Evolutionary conservation across 1,140 invertebrate species (phyloP), one percentile per base, ranked within the genome.

Genomic region (Cephus cinctus): DNA sequence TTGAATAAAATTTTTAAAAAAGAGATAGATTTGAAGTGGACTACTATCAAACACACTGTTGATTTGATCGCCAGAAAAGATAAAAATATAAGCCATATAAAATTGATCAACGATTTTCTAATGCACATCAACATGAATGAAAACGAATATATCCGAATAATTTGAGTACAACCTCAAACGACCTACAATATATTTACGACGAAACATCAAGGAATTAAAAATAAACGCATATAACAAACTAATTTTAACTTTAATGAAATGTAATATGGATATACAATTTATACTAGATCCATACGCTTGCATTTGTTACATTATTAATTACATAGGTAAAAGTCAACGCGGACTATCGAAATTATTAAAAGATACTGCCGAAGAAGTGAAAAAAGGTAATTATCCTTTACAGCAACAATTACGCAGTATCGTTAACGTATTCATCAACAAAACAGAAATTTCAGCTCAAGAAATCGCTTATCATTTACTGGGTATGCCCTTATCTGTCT

Each of bases 211-310:
- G 25, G 47, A 44, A 45, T 31, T 42, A 18, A 40, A 19, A 30
- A 50, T 50, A 9, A 54, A 50, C 19, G 12, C 46, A 3, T 54
- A 54, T 34, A 54, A 54, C 46, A 45, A 49, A 36, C 11, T 36
- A 18, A 42, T 54, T 36, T 36, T 49, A n/a, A 8, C n/a, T 5
- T 39, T 45, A 5, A 32, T 47, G 5, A 32, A 47, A 41, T 36
- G 44, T 16, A 49, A 49, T 21, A 54, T 54, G 32, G 50, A 47
- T 52, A 32, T 47, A 38, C 38, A 40, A 21, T 40, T 40, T 21
- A 43, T 43, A n/a, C 22, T 43, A 34, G 42, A 43, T 32, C 19
- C 30, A n/a, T 43, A 20, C 11, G 42, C 42, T 32, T 32, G 27
- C 14, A 21, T 43, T 19, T 18, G 30, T 21, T 43, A 34, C n/a